These are phyloP conservation scores for Gastracanthus pulcherrimus DNA, from an alignment of 2,888 invertebrate genomes.

Conservation along the genomic window DNA sequence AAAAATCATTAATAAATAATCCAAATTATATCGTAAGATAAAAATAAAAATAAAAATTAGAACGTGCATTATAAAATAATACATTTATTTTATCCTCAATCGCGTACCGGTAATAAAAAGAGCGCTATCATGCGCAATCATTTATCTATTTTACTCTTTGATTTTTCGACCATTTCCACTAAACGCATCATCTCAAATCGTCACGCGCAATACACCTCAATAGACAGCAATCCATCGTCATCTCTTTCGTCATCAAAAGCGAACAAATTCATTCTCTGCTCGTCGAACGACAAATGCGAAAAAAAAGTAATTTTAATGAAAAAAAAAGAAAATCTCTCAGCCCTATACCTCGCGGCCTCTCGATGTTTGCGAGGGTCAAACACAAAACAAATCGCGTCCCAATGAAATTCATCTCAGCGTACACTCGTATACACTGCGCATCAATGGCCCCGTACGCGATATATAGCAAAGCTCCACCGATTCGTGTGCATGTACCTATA, in stretches of 20 bases:
- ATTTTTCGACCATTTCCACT: too few species aligned
- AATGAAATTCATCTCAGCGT: slow-evolving; percentile 22
- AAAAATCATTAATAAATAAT: too few species aligned
- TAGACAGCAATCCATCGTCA: background rate
- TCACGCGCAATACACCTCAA: background rate
- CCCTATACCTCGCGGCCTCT: background rate
- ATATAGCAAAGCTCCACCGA: too few species aligned
- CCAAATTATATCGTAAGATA: too few species aligned
- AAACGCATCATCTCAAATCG: background rate
- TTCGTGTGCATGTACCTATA: too few species aligned
- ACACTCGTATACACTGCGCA: background rate
- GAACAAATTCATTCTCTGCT: background rate
- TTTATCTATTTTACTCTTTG: too few species aligned
- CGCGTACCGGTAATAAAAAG: too few species aligned
- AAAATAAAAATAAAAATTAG: too few species aligned
- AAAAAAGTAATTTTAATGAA: background rate
- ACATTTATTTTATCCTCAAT: too few species aligned
- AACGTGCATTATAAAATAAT: too few species aligned
- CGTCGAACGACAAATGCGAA: background rate
- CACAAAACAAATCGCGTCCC: slow-evolving; percentile 37
- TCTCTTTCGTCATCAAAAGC: background rate
- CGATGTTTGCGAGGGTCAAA: slow-evolving; percentile 28
- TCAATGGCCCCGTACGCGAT: too few species aligned
- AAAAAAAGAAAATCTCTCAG: background rate
- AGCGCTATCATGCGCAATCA: too few species aligned